Conservation (phyloP, 2,113 vertebrate species). For the Thunnus thynnus region DNA sequence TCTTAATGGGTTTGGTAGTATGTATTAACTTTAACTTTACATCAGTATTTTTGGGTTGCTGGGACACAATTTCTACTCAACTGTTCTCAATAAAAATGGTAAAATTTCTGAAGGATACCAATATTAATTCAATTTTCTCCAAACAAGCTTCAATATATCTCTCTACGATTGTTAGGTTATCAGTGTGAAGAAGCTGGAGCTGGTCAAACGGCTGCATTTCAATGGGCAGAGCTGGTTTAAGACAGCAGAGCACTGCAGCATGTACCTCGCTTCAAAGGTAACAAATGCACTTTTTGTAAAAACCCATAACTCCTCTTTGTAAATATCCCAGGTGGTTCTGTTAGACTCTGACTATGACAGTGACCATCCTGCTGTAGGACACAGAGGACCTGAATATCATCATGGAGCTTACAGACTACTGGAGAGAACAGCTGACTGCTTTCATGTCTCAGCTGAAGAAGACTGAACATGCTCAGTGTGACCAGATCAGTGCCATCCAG, state of each 20-base stretch:
- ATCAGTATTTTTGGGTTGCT: background rate
- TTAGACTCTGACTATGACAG: conserved; percentile 1
- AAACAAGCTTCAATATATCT: background rate
- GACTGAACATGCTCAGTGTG: conserved; percentile 75
- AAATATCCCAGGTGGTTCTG: background rate
- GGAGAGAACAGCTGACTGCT: conserved; percentile 76
- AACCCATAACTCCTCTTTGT: background rate
- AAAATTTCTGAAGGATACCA: too few relatives aligned
- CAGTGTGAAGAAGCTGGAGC: conserved; percentile 85
- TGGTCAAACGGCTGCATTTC: conserved; percentile 84
- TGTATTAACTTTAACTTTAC: background rate
- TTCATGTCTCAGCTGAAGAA: conserved; percentile 76
- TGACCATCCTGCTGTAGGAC: conserved; percentile 81
- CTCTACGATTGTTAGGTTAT: conserved; percentile 83
- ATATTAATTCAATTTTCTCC: background rate
- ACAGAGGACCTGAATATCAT: conserved; percentile 82
- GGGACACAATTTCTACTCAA: background rate
- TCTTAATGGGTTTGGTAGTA: background rate
- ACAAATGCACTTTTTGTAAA: background rate
- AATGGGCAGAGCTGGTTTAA: conserved; percentile 87
- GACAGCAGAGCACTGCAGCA: conserved; percentile 83
- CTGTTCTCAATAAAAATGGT: background rate
- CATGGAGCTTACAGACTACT: conserved; percentile 78
- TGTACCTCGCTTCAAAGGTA: conserved; percentile 76
- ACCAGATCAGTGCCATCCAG: conserved; percentile 73